Conservation (phyloP, 2,113 vertebrate genomes). For the Pangasianodon gigas region DNA sequence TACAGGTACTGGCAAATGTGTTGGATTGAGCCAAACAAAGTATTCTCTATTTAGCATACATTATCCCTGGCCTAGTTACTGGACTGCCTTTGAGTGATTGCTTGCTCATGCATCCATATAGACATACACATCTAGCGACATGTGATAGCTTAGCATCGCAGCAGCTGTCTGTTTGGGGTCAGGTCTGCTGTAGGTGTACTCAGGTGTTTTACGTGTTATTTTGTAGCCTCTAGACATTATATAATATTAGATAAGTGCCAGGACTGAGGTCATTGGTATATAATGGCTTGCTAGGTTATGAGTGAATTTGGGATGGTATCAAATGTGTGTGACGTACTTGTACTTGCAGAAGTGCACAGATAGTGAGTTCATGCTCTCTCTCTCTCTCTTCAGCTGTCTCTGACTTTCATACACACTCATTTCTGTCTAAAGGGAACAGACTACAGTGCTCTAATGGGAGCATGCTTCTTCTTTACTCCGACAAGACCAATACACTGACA, state of each 20-base stretch:
- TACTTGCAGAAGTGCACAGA: not conserved
- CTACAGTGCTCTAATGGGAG: not conserved
- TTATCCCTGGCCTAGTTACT: conserved; percentile 25
- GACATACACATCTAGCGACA: not conserved
- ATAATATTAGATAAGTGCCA: conserved; percentile 39
- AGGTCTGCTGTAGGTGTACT: conserved; percentile 29
- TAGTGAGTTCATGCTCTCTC: not conserved
- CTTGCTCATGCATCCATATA: conserved; percentile 26
- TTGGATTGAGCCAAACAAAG: not conserved
- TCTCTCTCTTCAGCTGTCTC: not conserved
- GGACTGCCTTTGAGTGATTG: conserved; percentile 26
- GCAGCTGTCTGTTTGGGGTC: conserved; percentile 14
- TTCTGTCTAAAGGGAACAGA: conserved; percentile 4
- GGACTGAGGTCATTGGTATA: conserved; percentile 22
- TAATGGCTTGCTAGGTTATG: conserved; percentile 24
- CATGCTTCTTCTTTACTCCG: not conserved
- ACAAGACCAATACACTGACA: conserved; percentile 11
- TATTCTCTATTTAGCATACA: conserved; percentile 1
- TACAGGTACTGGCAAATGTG: conserved; percentile 14
- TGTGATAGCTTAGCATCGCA: not conserved
- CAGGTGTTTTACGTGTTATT: conserved; percentile 34
- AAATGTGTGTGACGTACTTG: not conserved
- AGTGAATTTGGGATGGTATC: conserved; percentile 27
- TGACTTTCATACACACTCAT: not conserved
- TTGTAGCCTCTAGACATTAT: conserved; percentile 10